These are phyloP conservation scores for Didymodactylos carnosus DNA, from an alignment of 2,888 invertebrate species.

Conservation along the genomic window DNA sequence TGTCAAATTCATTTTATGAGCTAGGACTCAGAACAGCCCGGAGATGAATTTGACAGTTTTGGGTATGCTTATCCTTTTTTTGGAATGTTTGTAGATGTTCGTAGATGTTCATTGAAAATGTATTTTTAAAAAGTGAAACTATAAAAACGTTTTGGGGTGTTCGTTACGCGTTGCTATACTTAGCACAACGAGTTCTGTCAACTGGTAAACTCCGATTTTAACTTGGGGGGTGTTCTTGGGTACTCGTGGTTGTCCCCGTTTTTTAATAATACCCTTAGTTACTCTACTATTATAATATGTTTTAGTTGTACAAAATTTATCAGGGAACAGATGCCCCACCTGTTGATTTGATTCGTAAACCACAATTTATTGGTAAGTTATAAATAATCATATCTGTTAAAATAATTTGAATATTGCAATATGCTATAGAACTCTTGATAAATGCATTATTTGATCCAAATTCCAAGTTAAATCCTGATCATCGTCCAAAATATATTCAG, in stretches of 20 bases:
- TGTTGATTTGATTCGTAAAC: conserved; percentile 73
- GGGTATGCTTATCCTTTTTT: no score
- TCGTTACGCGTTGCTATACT: neutral
- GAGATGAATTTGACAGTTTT: no score
- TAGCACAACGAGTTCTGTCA: no score
- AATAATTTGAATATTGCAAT: neutral
- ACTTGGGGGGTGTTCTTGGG: no score
- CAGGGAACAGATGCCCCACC: conserved; percentile 71
- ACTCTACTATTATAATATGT: conserved; percentile 15
- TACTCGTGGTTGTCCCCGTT: no score
- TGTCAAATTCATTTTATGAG: no score
- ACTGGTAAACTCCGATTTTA: no score
- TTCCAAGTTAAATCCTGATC: conserved; percentile 79
- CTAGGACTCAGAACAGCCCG: no score
- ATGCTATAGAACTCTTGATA: conserved; percentile 56
- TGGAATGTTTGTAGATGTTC: no score
- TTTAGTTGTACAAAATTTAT: conserved; percentile 62
- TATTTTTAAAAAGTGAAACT: no score
- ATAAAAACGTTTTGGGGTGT: no score
- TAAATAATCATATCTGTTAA: neutral
- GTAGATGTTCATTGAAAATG: neutral
- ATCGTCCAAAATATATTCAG: conserved; percentile 85
- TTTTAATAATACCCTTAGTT: neutral
- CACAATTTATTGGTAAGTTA: conserved; percentile 67
- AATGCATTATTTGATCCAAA: conserved; percentile 79